Evolutionary conservation across 2,113 vertebrate species (phyloP).

Genomic region (Aythya baeri): DNA sequence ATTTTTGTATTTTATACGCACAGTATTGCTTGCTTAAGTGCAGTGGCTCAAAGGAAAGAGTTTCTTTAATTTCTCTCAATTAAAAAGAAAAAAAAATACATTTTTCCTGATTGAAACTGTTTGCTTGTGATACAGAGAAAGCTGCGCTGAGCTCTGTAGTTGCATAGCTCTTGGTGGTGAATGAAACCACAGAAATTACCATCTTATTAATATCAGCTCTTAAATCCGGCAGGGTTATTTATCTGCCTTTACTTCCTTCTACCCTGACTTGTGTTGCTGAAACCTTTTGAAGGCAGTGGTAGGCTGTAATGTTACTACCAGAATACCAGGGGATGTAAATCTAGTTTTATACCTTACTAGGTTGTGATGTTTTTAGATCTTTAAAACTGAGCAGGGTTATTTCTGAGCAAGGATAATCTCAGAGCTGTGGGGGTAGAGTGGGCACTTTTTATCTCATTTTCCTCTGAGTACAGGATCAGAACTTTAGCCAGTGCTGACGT

Average conservation of each 20-base stretch:
- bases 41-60: background rate
- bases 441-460: background rate
- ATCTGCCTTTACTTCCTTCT: background rate
- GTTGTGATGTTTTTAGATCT: background rate
- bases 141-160: background rate
- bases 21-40: background rate
- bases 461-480: background rate
- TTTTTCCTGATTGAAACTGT: background rate
- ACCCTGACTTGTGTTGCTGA: background rate
- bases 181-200: background rate
- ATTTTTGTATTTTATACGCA: background rate
- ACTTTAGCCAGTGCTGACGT: background rate
- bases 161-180: background rate
- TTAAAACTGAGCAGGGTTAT: background rate
- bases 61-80: background rate
- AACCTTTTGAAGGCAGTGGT: background rate
- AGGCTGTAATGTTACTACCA: background rate
- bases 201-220: background rate
- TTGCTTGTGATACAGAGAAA: background rate
- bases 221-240: background rate
- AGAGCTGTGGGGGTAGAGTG: background rate
- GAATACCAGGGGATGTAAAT: background rate
- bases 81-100: too few relatives aligned
- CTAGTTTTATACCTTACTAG: background rate
- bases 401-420: background rate